Percentiles rank a stretch among this genome's conserved stretches.
Evolutionary conservation across 2,113 vertebrate genomes (phyloP).

Genomic region (Strix aluco): DNA sequence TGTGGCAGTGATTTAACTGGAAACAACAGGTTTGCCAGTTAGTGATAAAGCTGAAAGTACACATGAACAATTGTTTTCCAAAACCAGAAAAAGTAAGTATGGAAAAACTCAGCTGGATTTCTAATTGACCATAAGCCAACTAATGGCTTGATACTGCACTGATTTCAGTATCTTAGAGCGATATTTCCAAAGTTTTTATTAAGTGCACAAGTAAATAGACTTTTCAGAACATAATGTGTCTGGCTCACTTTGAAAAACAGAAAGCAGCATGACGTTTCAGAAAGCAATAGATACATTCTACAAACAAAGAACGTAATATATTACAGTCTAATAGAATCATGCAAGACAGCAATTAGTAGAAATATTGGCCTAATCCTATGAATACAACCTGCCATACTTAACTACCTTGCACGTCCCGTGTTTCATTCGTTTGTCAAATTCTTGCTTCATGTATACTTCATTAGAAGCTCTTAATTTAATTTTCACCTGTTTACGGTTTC

Average conservation of each 20-base stretch:
- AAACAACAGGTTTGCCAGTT: not conserved
- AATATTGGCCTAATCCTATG: not conserved
- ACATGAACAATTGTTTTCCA: not conserved
- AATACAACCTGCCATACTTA: not conserved
- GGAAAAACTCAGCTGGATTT: not conserved
- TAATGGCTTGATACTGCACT: not conserved
- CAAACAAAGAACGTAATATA: not conserved
- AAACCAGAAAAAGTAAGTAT: not conserved
- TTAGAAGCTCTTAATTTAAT: slow-evolving; percentile 48
- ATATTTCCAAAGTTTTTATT: not conserved
- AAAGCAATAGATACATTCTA: not conserved
- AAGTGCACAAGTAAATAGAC: not conserved
- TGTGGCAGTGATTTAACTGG: not conserved
- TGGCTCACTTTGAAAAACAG: not conserved
- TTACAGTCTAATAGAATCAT: not conserved
- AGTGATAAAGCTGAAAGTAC: not conserved
- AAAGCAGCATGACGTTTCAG: not conserved
- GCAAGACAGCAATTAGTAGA: not conserved
- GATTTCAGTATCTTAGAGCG: not conserved
- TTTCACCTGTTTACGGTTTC: slow-evolving; percentile 41
- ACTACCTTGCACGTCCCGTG: not conserved
- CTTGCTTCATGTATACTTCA: not conserved
- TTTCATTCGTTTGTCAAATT: not conserved
- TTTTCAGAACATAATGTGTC: not conserved
- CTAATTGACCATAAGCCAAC: not conserved